Evolutionary conservation across 2,888 invertebrate genomes (phyloP), one percentile per base, ranked within the genome.

Genomic region (Noctua fimbriata): DNA sequence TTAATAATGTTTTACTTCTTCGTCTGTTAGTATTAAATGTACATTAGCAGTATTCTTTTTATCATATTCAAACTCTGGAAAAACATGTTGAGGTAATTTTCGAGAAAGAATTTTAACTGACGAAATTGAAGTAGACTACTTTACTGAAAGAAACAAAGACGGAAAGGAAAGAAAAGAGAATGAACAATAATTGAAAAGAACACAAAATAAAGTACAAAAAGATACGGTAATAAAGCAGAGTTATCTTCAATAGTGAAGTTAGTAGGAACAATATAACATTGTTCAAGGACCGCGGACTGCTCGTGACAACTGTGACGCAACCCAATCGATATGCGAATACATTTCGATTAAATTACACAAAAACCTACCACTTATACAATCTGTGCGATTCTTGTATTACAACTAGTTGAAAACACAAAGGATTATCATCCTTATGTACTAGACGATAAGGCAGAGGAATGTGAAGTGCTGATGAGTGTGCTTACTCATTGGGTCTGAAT

Each of bases 251-350:
- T 74, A 73, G 75, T 67, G 67, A 79, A 87, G 69, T 84, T 75
- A 87, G 49, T 60, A 14, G 71, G 28, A 78, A 83, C 81, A 81
- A 81, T 81, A 83, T 72, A 70, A 84, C 70, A 73, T 73, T 74
- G 76, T 82, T 86, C 81, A 88, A 85, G 88, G 85, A 87, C 81
- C 65, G 66, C 69, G 63, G 66, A 65, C 49, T 55, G 76, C 73
- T 76, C 73, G 76, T 69, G 84, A 84, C 91, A 88, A 87, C 88
- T 88, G 71, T 89, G 89, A 86, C 89, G 90, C 79, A 87, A 90
- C 79, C 24, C 76, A 81, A 87, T 89, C 87, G 84, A 90, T 86
- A 90, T 82, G 82, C 82, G 89, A 89, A 89, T 88, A 88, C 80
- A 85, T 83, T 89, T 86, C 71, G 83, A 84, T 83, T 77, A 76